A percentile compares a stretch with the other conserved stretches of the same genome.
phyloP scores from a whole-genome alignment of 2,888 invertebrate genomes.

The Subacronicta megacephala region DNA sequence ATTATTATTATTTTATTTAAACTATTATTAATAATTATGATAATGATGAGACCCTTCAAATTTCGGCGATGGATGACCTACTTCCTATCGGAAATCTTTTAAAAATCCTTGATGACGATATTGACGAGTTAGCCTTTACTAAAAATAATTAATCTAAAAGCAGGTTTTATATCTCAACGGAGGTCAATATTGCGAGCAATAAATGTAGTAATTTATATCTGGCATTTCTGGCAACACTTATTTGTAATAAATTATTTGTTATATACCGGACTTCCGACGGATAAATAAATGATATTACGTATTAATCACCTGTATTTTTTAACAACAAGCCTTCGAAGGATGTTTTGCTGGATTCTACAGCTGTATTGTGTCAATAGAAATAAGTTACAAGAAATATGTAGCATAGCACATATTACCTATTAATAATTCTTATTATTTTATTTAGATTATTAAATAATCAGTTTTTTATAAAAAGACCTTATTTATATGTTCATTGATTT shows the following conservation, averaged over 20 bases:
- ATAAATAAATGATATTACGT: no score
- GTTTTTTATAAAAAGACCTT: background rate
- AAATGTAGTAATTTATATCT: background rate
- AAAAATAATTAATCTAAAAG: background rate
- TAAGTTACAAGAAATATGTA: no score
- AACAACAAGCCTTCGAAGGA: background rate
- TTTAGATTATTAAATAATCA: background rate
- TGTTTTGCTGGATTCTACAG: no score
- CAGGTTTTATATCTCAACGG: background rate
- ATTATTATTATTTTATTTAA: no score
- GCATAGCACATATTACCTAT: no score
- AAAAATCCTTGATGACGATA: background rate
- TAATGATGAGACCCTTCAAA: no score
- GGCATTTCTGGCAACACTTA: background rate
- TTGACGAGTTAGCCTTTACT: background rate
- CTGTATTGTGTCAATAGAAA: no score
- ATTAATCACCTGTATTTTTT: slow-evolving; percentile 1
- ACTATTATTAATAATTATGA: no score
- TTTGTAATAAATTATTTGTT: background rate
- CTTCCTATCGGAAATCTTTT: no score
- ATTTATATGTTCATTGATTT: background rate
- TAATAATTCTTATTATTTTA: no score
- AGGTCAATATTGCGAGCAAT: slow-evolving; percentile 17
- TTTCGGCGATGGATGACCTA: no score
- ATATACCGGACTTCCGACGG: slow-evolving; percentile 17